Evolutionary conservation across 2,888 invertebrate genomes (phyloP).

Genomic region (Amiota communis): DNA sequence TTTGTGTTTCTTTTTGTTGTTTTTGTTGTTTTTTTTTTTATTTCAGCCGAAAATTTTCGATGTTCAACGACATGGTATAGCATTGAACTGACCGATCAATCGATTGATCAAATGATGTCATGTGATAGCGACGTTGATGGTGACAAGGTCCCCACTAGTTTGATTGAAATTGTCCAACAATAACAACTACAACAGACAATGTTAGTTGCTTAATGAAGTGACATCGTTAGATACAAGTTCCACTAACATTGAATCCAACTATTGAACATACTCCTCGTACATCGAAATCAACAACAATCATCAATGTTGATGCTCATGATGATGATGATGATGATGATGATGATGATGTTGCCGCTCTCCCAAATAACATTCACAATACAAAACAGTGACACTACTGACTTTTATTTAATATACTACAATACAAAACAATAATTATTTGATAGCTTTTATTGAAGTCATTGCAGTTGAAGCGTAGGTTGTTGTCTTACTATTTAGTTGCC

Average conservation of each 20-base stretch:
- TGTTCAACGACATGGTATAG: conserved; percentile 35
- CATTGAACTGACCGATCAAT: conserved; percentile 22
- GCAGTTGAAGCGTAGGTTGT: conserved; percentile 7
- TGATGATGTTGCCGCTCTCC: too few species aligned
- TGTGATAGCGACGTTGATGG: conserved; percentile 2
- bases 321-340: too few species aligned
- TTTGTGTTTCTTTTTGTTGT: conserved; percentile 3
- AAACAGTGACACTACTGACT: too few species aligned
- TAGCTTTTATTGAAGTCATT: background rate
- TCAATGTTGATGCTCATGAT: too few species aligned
- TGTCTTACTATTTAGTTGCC: background rate
- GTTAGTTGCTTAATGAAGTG: conserved; percentile 57
- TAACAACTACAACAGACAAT: too few species aligned
- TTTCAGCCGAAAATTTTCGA: conserved; percentile 51
- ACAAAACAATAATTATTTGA: too few species aligned
- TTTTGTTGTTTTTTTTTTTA: conserved; percentile 42
- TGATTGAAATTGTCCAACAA: conserved; percentile 61
- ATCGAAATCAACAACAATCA: too few species aligned
- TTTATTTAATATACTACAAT: too few species aligned
- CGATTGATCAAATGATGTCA: background rate
- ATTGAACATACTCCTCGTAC: background rate
- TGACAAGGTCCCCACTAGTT: conserved; percentile 36
- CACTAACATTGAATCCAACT: background rate
- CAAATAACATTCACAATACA: too few species aligned
- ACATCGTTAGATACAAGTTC: conserved; percentile 27